A percentile compares a stretch with the other conserved stretches of the same genome.
Evolutionary conservation across 2,888 invertebrate genomes (phyloP).

Genomic region (Sphecodes monilicornis): DNA sequence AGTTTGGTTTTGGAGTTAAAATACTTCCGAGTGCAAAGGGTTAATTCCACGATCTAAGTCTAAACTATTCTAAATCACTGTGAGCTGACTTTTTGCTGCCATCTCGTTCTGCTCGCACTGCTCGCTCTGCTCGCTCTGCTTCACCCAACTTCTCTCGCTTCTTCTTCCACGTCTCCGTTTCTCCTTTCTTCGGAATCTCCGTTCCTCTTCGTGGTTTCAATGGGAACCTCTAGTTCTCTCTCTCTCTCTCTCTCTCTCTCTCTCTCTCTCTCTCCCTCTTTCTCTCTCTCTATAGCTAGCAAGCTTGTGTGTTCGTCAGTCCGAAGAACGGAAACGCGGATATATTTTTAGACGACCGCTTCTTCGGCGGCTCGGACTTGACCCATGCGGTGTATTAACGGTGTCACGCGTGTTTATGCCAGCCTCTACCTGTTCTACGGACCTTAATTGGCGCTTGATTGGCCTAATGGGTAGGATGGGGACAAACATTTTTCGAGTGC

Average conservation of each 20-base stretch:
- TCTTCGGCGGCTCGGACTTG: slow-evolving; percentile 59
- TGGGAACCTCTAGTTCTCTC: neutral
- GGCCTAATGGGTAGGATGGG: neutral
- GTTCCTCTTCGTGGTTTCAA: slow-evolving; percentile 1
- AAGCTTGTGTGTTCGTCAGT: slow-evolving; percentile 26
- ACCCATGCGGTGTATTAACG: slow-evolving; percentile 60
- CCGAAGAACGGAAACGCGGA: slow-evolving; percentile 62
- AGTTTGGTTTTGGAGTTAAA: no score
- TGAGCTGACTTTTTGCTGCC: slow-evolving; percentile 11
- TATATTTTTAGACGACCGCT: slow-evolving; percentile 63
- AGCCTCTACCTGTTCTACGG: neutral
- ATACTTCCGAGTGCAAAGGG: no score
- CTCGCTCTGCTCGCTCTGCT: slow-evolving; percentile 25
- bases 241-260: neutral
- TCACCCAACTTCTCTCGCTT: neutral
- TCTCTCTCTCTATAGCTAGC: neutral
- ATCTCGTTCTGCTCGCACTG: slow-evolving; percentile 23
- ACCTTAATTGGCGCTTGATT: neutral
- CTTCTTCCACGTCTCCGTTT: neutral
- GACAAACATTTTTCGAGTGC: neutral
- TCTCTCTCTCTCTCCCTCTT: neutral
- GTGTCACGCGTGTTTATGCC: slow-evolving; percentile 45
- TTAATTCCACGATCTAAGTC: neutral
- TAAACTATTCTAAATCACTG: neutral
- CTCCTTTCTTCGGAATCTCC: neutral